Evolutionary conservation across 2,888 invertebrate species (phyloP).

Genomic region (Lottia gigantea): DNA sequence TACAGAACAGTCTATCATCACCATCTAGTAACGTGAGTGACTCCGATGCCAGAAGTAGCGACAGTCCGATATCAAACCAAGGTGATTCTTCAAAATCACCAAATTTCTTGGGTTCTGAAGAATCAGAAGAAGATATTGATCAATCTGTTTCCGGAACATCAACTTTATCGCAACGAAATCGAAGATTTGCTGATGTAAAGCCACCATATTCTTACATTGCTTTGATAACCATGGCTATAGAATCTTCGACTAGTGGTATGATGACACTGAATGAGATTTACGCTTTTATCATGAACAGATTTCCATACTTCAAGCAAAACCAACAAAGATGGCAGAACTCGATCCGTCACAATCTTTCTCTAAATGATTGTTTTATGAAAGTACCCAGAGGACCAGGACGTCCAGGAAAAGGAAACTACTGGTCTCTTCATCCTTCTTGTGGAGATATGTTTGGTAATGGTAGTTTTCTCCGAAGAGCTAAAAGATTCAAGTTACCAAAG

Average conservation of each 20-base stretch:
- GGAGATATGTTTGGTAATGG: constrained; percentile 69
- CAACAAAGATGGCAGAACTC: constrained; percentile 78
- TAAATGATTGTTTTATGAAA: constrained; percentile 97
- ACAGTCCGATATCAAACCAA: constrained; percentile 5
- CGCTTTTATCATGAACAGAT: constrained; percentile 87
- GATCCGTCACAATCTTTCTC: constrained; percentile 87
- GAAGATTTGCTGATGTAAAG: constrained; percentile 82
- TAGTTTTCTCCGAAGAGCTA: constrained; percentile 64
- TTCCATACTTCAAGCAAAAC: constrained; percentile 86
- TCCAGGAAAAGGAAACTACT: constrained; percentile 68
- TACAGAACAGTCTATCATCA: constrained; percentile 1
- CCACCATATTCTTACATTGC: constrained; percentile 99
- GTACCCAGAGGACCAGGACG: constrained; percentile 72
- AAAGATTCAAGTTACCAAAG: constrained; percentile 60
- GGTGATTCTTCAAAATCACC: constrained; percentile 6
- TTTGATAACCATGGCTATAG: constrained; percentile 98
- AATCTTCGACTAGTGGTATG: constrained; percentile 98
- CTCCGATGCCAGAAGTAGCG: constrained; percentile 2
- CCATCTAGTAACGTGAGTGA: background rate
- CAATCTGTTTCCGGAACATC: constrained; percentile 44
- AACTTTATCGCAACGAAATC: constrained; percentile 61
- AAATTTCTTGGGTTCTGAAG: background rate
- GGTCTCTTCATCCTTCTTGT: constrained; percentile 65
- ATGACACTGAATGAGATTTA: constrained; percentile 88
- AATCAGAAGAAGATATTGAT: background rate